Percentiles rank a stretch among this genome's conserved stretches.
Evolutionary conservation across 2,113 vertebrate species (phyloP).

Genomic region (Colistium nudipinnis): DNA sequence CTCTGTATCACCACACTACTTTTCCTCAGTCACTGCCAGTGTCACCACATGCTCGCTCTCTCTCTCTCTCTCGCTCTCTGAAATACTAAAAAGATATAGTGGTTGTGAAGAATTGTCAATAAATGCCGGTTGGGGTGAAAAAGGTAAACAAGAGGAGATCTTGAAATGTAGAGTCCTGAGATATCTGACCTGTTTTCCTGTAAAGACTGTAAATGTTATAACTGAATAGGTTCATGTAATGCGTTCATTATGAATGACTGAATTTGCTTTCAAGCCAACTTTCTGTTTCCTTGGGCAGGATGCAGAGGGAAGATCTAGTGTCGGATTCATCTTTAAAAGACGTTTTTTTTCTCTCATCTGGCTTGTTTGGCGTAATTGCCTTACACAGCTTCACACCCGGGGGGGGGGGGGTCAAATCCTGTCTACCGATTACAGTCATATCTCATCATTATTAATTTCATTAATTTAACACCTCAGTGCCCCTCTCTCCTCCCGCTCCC

Average conservation of each 20-base stretch:
- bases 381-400: constrained; percentile 17
- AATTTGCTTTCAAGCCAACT: background rate
- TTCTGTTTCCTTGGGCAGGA: background rate
- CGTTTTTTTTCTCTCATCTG: background rate
- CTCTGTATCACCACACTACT: background rate
- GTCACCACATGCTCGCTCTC: background rate
- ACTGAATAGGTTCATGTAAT: background rate
- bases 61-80: background rate
- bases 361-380: background rate
- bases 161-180: background rate
- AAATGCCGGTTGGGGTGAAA: background rate
- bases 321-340: background rate
- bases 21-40: background rate
- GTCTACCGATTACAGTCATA: constrained; percentile 25
- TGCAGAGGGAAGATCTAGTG: no score
- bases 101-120: no score
- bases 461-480: background rate
- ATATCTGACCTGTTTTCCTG: background rate
- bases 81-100: no score
- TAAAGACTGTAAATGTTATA: background rate
- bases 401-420: constrained; percentile 24
- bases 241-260: background rate
- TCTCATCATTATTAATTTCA: constrained; percentile 49
- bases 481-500: background rate
- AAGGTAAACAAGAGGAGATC: background rate